Base-by-base conservation (phyloP, 1,140 invertebrate genomes). In the Linepithema humile region DNA sequence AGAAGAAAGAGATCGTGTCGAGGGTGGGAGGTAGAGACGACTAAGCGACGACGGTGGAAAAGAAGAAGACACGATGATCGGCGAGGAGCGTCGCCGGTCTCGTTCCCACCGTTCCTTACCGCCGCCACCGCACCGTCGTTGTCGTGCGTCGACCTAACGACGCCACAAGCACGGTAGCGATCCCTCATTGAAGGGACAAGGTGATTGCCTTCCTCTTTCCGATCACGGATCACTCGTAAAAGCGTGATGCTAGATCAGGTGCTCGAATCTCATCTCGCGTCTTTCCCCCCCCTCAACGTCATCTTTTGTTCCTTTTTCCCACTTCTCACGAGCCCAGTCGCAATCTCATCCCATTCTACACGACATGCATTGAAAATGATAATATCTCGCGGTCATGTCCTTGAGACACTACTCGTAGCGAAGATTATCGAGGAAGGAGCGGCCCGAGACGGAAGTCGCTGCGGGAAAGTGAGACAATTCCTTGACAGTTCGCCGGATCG, bases 81-180 rank as follows among this genome's bases (percentile, higher is more conserved):
- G 23, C 29, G 40, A 60, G 57, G 67, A 67, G 23, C 55, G 43
- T 67, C 64, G 29, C 9, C 12, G 29, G 26, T 85, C 86, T 88
- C 82, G 89, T 92, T 92, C 90, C 87, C 89, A 91, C 83, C 86
- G 84, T 89, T 74, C 48, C 72, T 84, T 70, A 86, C 57, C 12
- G 15, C 29, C 59, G 40, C 38, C 40, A 12, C 20, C 23, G n/a
- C 64, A 9, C n/a, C 40, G 12, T 17, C 40, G 7, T 70, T 67
- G 69, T 69, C 83, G 86, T 89, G 78, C 89, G 85, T 88, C 88
- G 88, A 91, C 83, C 87, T 88, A 92, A 91, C 91, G 84, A 92
- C 80, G 60, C 57, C 86, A 70, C 86, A 59, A 77, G 43, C 77
- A 64, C 86, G 67, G 55, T 64, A 83, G 84, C 73, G 57, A 84